Evolutionary conservation across 1,140 invertebrate genomes (phyloP).

Genomic region (Harpegnathos saltator): DNA sequence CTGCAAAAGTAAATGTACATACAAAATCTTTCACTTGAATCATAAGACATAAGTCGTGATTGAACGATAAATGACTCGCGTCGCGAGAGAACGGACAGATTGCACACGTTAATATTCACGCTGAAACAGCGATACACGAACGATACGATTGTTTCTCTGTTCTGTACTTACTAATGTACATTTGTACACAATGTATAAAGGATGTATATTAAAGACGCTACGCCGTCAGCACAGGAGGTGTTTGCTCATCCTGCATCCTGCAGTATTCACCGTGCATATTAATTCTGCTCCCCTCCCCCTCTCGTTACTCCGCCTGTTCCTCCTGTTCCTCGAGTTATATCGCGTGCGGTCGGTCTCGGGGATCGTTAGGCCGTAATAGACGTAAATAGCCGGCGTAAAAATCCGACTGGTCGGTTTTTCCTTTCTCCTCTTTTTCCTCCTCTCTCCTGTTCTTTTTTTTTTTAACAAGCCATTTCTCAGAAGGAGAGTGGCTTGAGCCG

Average conservation of each 20-base stretch:
- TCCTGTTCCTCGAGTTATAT: not conserved
- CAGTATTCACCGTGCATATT: not conserved
- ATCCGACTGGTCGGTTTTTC: constrained; percentile 18
- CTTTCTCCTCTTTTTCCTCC: no score
- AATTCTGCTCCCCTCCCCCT: not conserved
- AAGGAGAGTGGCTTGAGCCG: constrained; percentile 22
- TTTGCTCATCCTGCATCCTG: not conserved
- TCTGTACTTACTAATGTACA: constrained; percentile 47
- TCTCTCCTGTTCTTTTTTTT: constrained; percentile 1
- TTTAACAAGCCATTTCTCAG: constrained; percentile 50
- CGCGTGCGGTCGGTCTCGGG: not conserved
- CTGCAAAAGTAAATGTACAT: not conserved
- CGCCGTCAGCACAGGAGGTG: not conserved
- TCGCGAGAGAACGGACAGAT: not conserved
- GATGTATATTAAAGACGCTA: constrained; percentile 30
- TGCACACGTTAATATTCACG: not conserved
- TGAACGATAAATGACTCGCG: not conserved
- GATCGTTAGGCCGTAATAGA: constrained; percentile 33
- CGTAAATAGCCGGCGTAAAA: constrained; percentile 37
- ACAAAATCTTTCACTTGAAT: no score
- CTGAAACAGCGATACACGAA: not conserved
- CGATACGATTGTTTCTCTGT: constrained; percentile 17
- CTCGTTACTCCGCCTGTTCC: no score
- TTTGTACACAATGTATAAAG: constrained; percentile 25
- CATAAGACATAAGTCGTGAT: no score